These are phyloP conservation scores for Daubentonia madagascariensis DNA, from an alignment of 2,113 vertebrate species.

Conservation along the genomic window DNA sequence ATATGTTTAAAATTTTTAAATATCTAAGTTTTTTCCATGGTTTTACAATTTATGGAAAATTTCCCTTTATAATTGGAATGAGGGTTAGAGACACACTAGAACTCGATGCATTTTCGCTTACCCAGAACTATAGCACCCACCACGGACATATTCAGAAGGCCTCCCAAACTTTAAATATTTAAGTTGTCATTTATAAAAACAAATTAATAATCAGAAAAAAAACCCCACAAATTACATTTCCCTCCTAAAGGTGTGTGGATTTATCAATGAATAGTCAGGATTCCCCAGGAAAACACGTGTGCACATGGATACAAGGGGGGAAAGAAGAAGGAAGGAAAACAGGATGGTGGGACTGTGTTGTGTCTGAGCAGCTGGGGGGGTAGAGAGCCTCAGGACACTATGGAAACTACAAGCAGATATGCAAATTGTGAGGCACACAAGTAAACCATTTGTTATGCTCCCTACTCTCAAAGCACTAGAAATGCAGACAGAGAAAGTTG, in stretches of 20 bases:
- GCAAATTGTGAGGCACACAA: background rate
- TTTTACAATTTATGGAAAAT: background rate
- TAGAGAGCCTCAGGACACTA: accelerated
- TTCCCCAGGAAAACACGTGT: background rate
- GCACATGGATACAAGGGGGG: background rate
- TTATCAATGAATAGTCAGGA: background rate
- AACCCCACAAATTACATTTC: background rate
- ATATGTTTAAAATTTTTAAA: background rate
- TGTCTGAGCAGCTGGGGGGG: accelerated
- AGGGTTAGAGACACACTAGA: background rate
- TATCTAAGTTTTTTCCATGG: background rate
- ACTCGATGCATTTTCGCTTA: too few species aligned
- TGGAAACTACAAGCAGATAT: accelerated
- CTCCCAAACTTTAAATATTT: background rate
- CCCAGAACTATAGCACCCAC: background rate
- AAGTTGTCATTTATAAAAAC: background rate
- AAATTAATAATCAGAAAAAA: background rate
- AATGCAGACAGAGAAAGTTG: background rate
- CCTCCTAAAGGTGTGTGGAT: background rate
- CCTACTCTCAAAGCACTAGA: accelerated
- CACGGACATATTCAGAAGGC: too few species aligned
- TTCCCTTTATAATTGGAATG: background rate
- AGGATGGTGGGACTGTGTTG: too few species aligned
- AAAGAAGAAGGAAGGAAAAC: background rate
- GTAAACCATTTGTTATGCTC: accelerated